Evolutionary conservation across 2,113 vertebrate species (phyloP).

Genomic region (Chionomys nivalis): DNA sequence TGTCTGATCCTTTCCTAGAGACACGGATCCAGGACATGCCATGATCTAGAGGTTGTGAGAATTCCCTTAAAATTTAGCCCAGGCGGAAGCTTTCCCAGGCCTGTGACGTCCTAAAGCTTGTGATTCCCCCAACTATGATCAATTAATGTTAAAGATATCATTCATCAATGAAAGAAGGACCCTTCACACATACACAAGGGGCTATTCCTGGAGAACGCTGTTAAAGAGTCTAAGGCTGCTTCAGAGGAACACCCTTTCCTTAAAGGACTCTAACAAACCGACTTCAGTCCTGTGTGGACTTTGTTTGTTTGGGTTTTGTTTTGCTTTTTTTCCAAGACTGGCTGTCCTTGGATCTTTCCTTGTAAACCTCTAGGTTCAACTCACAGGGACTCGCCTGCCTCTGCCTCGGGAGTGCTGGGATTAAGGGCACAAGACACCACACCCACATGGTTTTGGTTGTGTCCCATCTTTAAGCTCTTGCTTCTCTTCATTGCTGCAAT

Average conservation of each 20-base stretch:
- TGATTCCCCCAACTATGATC: background rate
- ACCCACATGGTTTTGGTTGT: background rate
- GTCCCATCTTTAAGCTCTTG: background rate
- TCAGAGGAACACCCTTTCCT: background rate
- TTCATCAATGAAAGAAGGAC: slow-evolving; percentile 28
- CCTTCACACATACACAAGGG: background rate
- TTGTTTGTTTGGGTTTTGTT: background rate
- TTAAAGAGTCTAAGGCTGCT: background rate
- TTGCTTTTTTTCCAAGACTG: background rate
- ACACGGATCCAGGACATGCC: background rate
- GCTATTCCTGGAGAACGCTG: background rate
- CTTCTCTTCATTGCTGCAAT: background rate
- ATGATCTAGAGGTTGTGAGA: slow-evolving; percentile 8
- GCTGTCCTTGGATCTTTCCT: background rate
- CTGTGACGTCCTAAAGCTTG: slow-evolving; percentile 26
- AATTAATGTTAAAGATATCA: slow-evolving; percentile 14
- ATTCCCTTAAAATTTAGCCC: slow-evolving; percentile 9
- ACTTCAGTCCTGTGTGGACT: slow-evolving; percentile 2
- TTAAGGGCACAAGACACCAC: background rate
- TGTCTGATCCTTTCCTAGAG: slow-evolving; percentile 25
- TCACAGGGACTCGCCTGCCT: background rate
- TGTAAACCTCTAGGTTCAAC: background rate
- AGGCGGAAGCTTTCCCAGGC: background rate
- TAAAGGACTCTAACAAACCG: background rate
- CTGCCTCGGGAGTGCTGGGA: background rate